phyloP scores from a whole-genome alignment of 2,888 invertebrate genomes.

The Drosophila seclusa region DNA sequence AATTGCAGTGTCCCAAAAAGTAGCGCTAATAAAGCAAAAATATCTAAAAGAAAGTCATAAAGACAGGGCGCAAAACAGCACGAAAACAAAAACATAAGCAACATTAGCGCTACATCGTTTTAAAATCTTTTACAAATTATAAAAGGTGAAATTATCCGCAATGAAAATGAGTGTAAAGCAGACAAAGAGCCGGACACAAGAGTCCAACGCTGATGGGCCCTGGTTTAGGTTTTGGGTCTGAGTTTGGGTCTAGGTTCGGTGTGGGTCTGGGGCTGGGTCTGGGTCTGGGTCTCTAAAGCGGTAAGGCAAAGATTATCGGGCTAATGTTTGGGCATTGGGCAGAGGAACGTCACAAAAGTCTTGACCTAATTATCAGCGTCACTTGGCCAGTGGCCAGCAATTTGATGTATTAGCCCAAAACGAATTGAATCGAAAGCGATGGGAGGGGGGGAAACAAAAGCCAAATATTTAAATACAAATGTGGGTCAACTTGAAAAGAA shows the following conservation, averaged over 20 bases:
- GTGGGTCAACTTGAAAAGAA: constrained; percentile 42
- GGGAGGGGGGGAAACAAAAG: background rate
- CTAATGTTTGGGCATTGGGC: constrained; percentile 27
- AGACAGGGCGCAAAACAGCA: constrained; percentile 44
- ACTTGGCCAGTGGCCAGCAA: constrained; percentile 45
- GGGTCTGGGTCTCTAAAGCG: constrained; percentile 4
- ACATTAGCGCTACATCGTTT: constrained; percentile 72
- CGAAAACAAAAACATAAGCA: constrained; percentile 45
- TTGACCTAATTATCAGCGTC: constrained; percentile 52
- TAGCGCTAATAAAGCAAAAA: constrained; percentile 65
- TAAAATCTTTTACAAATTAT: constrained; percentile 55
- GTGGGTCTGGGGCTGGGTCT: background rate
- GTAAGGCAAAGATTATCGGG: constrained; percentile 45
- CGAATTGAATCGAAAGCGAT: constrained; percentile 38
- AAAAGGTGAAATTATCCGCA: constrained; percentile 74
- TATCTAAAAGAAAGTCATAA: constrained; percentile 68
- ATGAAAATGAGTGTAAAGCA: constrained; percentile 52
- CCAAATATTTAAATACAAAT: constrained; percentile 36
- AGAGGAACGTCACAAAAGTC: constrained; percentile 23
- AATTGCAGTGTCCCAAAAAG: constrained; percentile 61
- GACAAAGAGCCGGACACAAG: constrained; percentile 61
- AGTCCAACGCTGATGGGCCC: constrained; percentile 43
- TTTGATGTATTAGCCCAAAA: constrained; percentile 49
- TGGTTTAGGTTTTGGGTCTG: background rate
- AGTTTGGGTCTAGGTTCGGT: background rate